Percentiles rank a stretch among this genome's conserved stretches.
phyloP scores from a whole-genome alignment of 2,888 invertebrate genomes.

The Acrobasis consociella region DNA sequence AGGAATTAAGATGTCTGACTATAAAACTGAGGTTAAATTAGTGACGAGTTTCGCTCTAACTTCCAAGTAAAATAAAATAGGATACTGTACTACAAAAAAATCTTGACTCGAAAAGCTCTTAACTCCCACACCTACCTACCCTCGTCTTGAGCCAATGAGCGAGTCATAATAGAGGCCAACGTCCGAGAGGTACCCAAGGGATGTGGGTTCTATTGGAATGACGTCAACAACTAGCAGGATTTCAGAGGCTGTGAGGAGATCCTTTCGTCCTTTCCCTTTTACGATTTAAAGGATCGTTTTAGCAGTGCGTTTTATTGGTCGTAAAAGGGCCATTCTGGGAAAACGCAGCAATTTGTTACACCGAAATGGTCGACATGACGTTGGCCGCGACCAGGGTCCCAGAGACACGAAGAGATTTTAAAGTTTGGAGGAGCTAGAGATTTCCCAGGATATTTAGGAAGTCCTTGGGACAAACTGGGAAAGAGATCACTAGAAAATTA shows the following conservation, averaged over 20 bases:
- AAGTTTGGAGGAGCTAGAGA: background rate
- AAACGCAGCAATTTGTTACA: slow-evolving; percentile 53
- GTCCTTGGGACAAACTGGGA: background rate
- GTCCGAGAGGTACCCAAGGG: slow-evolving; percentile 74
- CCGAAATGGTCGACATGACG: slow-evolving; percentile 64
- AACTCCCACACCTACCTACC: slow-evolving; percentile 6
- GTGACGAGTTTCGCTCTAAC: too few relatives aligned
- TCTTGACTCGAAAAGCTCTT: background rate
- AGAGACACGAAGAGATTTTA: slow-evolving; percentile 39
- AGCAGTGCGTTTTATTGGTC: slow-evolving; percentile 12
- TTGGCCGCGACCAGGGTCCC: slow-evolving; percentile 50
- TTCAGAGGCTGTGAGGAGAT: slow-evolving; percentile 59
- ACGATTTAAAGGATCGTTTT: slow-evolving; percentile 33
- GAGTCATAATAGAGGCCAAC: slow-evolving; percentile 42
- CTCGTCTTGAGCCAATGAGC: slow-evolving; percentile 11
- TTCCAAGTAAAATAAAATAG: background rate
- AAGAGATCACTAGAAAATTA: too few relatives aligned
- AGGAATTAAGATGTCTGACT: too few relatives aligned
- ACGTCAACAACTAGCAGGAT: slow-evolving; percentile 83
- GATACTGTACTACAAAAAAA: background rate
- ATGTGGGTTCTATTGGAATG: slow-evolving; percentile 79
- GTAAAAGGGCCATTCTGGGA: slow-evolving; percentile 23
- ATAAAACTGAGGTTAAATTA: too few relatives aligned
- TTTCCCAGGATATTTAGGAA: background rate
- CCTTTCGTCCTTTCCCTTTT: slow-evolving; percentile 53